phyloP scores from a whole-genome alignment of 2,113 vertebrate species.

The Machaerirhynchus nigripectus region DNA sequence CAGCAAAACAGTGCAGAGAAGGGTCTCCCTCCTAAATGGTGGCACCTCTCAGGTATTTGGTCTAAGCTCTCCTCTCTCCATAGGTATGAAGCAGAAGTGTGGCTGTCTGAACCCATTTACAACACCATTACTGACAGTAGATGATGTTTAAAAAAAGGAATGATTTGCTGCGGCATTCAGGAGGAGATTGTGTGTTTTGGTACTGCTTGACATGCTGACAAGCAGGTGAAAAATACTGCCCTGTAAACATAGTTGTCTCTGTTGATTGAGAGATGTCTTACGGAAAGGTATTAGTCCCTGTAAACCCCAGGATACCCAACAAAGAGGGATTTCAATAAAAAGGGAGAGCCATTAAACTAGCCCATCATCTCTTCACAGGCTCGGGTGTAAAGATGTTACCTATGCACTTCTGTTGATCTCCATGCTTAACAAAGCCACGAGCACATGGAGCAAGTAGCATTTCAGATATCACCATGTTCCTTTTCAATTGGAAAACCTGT shows the following conservation, averaged over 20 bases:
- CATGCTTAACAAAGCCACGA: not conserved
- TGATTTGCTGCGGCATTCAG: not conserved
- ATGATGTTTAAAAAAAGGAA: not conserved
- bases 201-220: not conserved
- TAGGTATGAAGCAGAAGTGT: not conserved
- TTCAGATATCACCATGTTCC: fast-evolving
- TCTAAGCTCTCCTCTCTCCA: not conserved
- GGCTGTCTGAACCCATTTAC: not conserved
- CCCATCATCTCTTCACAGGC: not conserved
- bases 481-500: not conserved
- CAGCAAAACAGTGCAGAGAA: not conserved
- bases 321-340: constrained; percentile 2
- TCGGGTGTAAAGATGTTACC: not conserved
- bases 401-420: not conserved
- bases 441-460: not conserved
- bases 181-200: not conserved
- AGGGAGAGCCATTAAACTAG: not conserved
- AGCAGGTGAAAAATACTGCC: not conserved
- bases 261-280: not conserved
- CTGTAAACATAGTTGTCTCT: not conserved
- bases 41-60: not conserved
- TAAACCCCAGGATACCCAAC: not conserved
- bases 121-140: not conserved
- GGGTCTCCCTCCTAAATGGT: not conserved
- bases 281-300: not conserved